phyloP scores from a whole-genome alignment of 2,888 invertebrate genomes.

The Chouioia cunea region DNA sequence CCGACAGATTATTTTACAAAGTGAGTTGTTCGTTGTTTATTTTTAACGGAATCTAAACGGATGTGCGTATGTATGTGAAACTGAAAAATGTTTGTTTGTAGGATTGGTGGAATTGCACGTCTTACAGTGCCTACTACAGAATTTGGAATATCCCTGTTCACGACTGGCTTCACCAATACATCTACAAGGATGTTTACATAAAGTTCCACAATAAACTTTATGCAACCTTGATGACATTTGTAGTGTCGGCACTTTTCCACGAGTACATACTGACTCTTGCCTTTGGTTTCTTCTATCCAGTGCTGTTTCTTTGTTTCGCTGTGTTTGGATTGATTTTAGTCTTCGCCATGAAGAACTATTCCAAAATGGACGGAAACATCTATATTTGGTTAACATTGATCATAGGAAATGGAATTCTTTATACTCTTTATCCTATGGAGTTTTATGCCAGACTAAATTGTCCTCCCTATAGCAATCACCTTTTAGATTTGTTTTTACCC shows the following conservation, averaged over 20 bases:
- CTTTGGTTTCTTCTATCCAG: constrained; percentile 90
- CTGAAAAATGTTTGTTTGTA: constrained; percentile 61
- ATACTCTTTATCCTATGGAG: constrained; percentile 87
- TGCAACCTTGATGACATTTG: constrained; percentile 75
- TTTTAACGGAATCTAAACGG: too few relatives aligned
- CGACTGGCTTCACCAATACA: constrained; percentile 92
- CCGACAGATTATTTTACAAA: constrained; percentile 86
- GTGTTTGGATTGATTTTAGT: constrained; percentile 75
- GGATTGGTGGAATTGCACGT: constrained; percentile 95
- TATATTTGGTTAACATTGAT: constrained; percentile 86
- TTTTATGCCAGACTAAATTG: constrained; percentile 85
- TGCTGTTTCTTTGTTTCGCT: constrained; percentile 83
- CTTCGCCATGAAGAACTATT: constrained; percentile 70
- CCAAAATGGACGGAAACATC: constrained; percentile 78
- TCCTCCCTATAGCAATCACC: constrained; percentile 69
- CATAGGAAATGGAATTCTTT: constrained; percentile 81
- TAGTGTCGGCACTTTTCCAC: constrained; percentile 88
- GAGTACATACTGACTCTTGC: constrained; percentile 86
- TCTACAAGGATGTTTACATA: constrained; percentile 78
- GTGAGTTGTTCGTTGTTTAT: constrained; percentile 61
- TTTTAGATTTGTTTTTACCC: constrained; percentile 70
- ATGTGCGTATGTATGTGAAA: neutral
- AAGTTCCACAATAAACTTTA: constrained; percentile 37
- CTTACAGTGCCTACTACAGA: constrained; percentile 88
- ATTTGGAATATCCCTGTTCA: constrained; percentile 96